A percentile compares a stretch with the other conserved stretches of the same genome.
Evolutionary conservation across 2,888 invertebrate species (phyloP).

Genomic region (Epirrhoe alternata): DNA sequence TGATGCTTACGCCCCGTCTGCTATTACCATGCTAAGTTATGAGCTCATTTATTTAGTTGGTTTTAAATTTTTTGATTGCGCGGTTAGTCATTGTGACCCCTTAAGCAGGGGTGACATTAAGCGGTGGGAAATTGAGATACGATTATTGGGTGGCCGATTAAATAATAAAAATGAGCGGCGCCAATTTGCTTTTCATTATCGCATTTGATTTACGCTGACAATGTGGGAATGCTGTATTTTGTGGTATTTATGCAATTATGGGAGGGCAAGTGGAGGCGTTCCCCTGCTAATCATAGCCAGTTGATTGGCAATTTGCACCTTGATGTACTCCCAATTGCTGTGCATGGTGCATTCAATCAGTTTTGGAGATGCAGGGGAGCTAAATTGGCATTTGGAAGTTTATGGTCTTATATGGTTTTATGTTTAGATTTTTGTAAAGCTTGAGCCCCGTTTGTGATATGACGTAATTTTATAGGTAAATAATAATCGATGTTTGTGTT

Average conservation of each 20-base stretch:
- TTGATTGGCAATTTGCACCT: constrained; percentile 75
- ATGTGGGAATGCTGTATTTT: constrained; percentile 25
- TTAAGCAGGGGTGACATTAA: constrained; percentile 68
- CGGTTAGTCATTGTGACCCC: constrained; percentile 58
- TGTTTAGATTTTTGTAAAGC: too few species aligned
- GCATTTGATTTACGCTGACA: constrained; percentile 32
- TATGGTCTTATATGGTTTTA: not conserved
- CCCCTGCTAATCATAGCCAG: constrained; percentile 64
- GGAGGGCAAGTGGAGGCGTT: constrained; percentile 41
- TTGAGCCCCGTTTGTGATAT: too few species aligned
- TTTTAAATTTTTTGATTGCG: constrained; percentile 64
- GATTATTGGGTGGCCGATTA: constrained; percentile 71
- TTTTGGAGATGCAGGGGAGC: constrained; percentile 6
- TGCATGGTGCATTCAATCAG: constrained; percentile 52
- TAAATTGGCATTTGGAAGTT: constrained; percentile 3
- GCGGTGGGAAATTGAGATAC: constrained; percentile 72
- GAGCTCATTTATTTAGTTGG: constrained; percentile 70
- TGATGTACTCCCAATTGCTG: constrained; percentile 67
- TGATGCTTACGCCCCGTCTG: constrained; percentile 72
- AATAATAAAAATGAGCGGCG: constrained; percentile 63
- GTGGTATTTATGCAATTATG: constrained; percentile 32
- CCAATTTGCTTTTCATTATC: constrained; percentile 46
- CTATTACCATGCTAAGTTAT: constrained; percentile 70
- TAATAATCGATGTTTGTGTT: not conserved
- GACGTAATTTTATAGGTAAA: not conserved